Conservation (phyloP, 2,888 invertebrate species). For the Ischnura elegans region DNA sequence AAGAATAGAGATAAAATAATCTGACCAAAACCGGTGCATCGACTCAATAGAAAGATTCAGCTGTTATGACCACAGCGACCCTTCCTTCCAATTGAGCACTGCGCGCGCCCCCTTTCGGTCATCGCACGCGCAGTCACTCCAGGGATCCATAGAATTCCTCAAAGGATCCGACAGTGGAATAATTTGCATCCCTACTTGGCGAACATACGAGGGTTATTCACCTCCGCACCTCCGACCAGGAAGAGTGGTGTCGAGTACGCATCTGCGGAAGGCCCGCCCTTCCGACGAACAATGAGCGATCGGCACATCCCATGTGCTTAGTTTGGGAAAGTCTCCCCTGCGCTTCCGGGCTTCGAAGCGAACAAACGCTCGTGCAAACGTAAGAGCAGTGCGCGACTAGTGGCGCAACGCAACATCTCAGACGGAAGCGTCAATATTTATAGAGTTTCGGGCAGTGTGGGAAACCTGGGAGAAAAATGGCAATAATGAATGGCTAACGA, state of each 20-base stretch:
- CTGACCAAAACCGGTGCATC: not conserved
- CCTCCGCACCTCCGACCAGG: slow-evolving; percentile 16
- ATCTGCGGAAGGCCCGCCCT: slow-evolving; percentile 10
- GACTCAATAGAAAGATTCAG: not conserved
- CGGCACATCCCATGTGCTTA: not conserved
- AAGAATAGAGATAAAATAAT: not conserved
- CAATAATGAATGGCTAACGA: not conserved
- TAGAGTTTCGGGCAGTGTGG: not conserved
- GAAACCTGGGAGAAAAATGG: not conserved
- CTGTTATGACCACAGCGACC: not conserved
- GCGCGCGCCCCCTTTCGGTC: not conserved
- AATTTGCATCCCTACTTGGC: slow-evolving; percentile 10
- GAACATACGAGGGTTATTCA: slow-evolving; percentile 24
- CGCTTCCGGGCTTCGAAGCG: slow-evolving; percentile 55
- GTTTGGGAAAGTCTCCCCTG: slow-evolving; percentile 42
- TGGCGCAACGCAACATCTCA: not conserved
- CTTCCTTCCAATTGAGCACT: not conserved
- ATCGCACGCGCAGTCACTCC: slow-evolving; percentile 14
- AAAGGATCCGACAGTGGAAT: not conserved
- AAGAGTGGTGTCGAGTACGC: slow-evolving; percentile 1
- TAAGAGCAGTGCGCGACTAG: not conserved
- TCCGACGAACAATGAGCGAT: slow-evolving; percentile 43
- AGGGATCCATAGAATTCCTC: not conserved
- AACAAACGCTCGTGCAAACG: not conserved
- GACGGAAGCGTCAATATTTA: not conserved